Base-by-base conservation (phyloP, 2,797 vertebrate species). In the Typhlichthys subterraneus region DNA sequence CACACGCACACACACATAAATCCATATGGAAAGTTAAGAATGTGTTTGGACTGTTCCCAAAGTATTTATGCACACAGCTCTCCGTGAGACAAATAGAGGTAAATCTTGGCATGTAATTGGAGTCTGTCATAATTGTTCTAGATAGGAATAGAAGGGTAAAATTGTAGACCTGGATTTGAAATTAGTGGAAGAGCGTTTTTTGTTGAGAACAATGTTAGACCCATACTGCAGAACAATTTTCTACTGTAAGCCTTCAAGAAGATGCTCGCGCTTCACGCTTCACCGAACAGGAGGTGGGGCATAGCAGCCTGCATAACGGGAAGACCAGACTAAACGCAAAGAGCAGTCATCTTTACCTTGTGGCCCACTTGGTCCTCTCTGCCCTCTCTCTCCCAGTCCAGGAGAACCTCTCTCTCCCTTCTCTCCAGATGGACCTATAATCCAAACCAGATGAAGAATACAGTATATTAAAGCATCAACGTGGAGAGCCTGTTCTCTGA, bases 341-440 rank as follows among this genome's bases (percentile, higher is more conserved):
- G 10, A 7, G 5, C 3, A n/a, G 10, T 1, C 56, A 62, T 92
- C 85, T 74, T 29, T 92, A 99, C 98, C 98, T 93, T 93, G 95
- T 67, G 96, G 94, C 65, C 97, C 98, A 0, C 65, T 87, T 45
- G 82, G 75, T 78, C 98, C 98, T 92, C 95, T 93, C 62, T 95
- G 93, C 85, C 98, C 98, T 88, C 92, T 93, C 75, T 92, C 88
- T 68, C 95, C 94, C 63, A 68, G 90, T 68, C 94, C 94, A 65
- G 87, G 57, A 76, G 72, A 45, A 58, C 96, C 98, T 87, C 95
- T 93, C 88, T 99, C 98, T 1, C 98, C 98, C 80, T 99, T 99
- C 79, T 99, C 97, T 91, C 97, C 98, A 59, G 92, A 83, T 68
- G 94, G 76, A 80, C 98, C 97, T 99, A 80, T 3, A 77, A 66